phyloP scores from a whole-genome alignment of 2,797 vertebrate species.

The Catamblyrhynchus diadema region DNA sequence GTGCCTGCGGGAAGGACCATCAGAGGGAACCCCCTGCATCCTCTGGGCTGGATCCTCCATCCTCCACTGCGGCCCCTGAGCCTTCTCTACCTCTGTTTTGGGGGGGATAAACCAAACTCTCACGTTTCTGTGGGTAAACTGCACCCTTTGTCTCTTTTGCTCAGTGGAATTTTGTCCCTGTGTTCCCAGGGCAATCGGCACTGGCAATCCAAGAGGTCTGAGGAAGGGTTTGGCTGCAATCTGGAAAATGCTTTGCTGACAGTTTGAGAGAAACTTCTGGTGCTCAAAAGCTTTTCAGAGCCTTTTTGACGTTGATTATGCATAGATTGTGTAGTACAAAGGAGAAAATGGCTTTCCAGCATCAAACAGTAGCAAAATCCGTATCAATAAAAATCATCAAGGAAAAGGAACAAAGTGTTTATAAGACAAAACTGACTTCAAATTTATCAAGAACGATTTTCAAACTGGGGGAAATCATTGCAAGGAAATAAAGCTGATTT shows the following conservation, averaged over 20 bases:
- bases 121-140: background rate
- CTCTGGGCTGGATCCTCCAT: background rate
- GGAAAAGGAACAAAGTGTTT: background rate
- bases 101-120: background rate
- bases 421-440: background rate
- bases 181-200: accelerated
- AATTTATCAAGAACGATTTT: background rate
- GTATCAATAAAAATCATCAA: background rate
- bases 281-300: background rate
- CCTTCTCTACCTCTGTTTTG: background rate
- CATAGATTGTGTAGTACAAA: background rate
- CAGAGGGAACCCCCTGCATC: background rate
- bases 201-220: background rate
- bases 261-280: background rate
- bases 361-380: background rate
- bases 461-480: background rate
- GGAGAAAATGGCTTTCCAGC: background rate
- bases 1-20: background rate
- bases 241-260: background rate
- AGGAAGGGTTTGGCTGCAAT: background rate
- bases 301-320: background rate
- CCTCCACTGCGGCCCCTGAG: background rate
- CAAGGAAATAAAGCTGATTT: background rate
- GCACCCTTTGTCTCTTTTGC: background rate
- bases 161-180: background rate